Base-by-base conservation (phyloP, 1,140 invertebrate species). In the Neoseiulus cucumeris region DNA sequence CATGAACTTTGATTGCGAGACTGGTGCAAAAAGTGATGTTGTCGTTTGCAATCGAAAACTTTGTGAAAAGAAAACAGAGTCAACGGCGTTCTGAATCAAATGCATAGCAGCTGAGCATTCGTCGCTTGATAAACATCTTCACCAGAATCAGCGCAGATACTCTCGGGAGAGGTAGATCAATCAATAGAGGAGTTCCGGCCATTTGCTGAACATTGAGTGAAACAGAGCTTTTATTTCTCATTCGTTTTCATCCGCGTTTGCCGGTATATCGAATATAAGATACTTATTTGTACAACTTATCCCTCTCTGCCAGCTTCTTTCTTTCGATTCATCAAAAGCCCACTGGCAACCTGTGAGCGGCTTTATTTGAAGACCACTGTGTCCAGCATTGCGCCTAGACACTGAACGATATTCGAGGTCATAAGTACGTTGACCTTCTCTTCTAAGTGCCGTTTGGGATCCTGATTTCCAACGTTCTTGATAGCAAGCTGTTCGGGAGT, bases 401-500 rank as follows among this genome's bases (percentile, higher is more conserved):
- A 95, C 78, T 99, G 96, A 41, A 98, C 91, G 78, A 99, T 98
- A 77, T 99, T 99, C 68, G 89, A 88, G 22, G 91, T 87, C 91
- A 99, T 96, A 29, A 99, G 79, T 59, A 88, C 83, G 78, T 96
- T 92, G 18, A 98, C 95, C 80, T 96, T 92, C 74, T 99, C 95
- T 77, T 97, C 93, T 71, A 99, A 81, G 85, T 99, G 96, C 68
- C 96, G 82, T 78, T 99, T 99, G n/a, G 96, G 96, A 78, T 99
- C 95, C 72, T 96, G 90, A 80, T 99, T 99, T 25, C 96, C 96
- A 44, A 99, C 95, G 80, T 98, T 99, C 75, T 98, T 98, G 71
- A 99, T 98, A 17, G 94, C 95, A 74, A 98, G 79, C 75, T 99
- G 94, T 76, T 98, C 93, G 0, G 91, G 89, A n/a, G 94, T 98